A percentile compares a stretch with the other conserved stretches of the same genome.
phyloP scores from a whole-genome alignment of 2,797 vertebrate species.

The Kryptolebias ocellatus region DNA sequence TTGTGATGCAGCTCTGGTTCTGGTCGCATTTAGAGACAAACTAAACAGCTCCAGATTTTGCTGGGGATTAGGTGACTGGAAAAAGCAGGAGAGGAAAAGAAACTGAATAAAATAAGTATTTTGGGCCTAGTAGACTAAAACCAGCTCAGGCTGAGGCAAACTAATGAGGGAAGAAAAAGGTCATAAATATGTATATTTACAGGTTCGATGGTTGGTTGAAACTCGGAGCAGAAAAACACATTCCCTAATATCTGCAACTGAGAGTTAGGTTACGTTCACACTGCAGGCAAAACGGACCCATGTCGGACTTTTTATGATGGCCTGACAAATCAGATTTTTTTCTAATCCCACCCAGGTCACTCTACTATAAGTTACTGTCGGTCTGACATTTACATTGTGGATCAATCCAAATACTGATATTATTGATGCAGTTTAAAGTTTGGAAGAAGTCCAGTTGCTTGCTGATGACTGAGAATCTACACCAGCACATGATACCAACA shows the following conservation, averaged over 20 bases:
- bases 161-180: conserved; percentile 36
- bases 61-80: conserved; percentile 15
- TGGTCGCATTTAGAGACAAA: conserved; percentile 42
- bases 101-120: neutral
- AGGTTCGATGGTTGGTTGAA: conserved; percentile 17
- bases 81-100: conserved; percentile 15
- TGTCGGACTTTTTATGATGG: no score
- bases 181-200: conserved; percentile 28
- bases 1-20: conserved; percentile 21
- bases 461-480: no score
- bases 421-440: no score
- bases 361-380: no score
- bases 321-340: no score
- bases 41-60: conserved; percentile 24
- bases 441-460: no score
- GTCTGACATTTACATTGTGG: no score
- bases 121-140: conserved; percentile 16
- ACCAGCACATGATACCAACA: no score
- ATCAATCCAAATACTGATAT: no score
- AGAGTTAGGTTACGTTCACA: neutral
- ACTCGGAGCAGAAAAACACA: conserved; percentile 19
- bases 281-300: no score
- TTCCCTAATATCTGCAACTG: conserved; percentile 24
- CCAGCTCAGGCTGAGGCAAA: conserved; percentile 5
- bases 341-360: no score